These are phyloP conservation scores for Atta cephalotes DNA, from an alignment of 1,140 invertebrate species.

Conservation along the genomic window DNA sequence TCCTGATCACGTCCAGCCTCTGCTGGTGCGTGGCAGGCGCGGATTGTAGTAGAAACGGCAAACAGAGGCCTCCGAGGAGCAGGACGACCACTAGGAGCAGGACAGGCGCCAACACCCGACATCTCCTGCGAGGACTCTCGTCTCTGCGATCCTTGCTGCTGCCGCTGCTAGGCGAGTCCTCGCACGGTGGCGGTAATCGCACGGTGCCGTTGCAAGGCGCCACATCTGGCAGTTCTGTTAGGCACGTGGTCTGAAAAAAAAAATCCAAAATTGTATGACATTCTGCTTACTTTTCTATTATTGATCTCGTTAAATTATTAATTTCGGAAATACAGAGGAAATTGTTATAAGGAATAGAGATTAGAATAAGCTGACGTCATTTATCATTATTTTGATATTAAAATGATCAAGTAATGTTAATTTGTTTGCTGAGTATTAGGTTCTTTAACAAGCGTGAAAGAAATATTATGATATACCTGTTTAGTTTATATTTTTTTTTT, in stretches of 20 bases:
- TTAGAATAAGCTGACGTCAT: too few relatives aligned
- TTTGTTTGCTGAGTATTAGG: background rate
- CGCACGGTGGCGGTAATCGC: conserved; percentile 83
- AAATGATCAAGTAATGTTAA: too few relatives aligned
- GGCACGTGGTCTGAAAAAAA: conserved; percentile 85
- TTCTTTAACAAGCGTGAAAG: background rate
- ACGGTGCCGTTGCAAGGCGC: conserved; percentile 86
- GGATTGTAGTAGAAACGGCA: conserved; percentile 85
- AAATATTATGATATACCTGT: background rate
- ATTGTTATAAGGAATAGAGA: background rate
- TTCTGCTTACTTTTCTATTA: background rate
- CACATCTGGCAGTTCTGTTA: conserved; percentile 86
- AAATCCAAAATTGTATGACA: background rate
- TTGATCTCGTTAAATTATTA: background rate
- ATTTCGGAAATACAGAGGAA: background rate
- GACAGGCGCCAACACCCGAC: conserved; percentile 84
- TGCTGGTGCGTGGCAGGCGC: conserved; percentile 85
- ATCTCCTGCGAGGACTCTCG: conserved; percentile 82
- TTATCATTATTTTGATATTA: too few relatives aligned
- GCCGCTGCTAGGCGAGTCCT: conserved; percentile 84
- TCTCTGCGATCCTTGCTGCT: conserved; percentile 84
- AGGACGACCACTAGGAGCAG: conserved; percentile 84
- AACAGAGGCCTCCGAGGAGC: conserved; percentile 85
- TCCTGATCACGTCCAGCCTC: conserved; percentile 86
- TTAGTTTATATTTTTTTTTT: too few relatives aligned